phyloP scores from a whole-genome alignment of 2,113 vertebrate genomes.

The Hucho hucho region DNA sequence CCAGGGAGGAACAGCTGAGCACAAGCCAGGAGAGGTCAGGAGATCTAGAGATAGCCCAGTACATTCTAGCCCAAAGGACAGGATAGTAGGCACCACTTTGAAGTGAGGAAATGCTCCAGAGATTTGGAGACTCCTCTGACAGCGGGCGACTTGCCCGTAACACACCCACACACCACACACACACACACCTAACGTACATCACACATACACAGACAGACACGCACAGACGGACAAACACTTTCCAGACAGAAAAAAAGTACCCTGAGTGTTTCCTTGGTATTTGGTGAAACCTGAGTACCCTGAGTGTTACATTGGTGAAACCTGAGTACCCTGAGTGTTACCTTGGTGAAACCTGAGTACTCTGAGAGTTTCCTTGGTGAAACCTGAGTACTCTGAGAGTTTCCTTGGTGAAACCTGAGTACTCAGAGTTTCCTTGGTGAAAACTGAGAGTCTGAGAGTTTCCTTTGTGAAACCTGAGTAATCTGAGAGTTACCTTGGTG shows the following conservation, averaged over 20 bases:
- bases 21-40: not conserved
- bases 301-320: slow-evolving; percentile 29
- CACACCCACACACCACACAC: slow-evolving; percentile 9
- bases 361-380: no score
- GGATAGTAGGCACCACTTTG: slow-evolving; percentile 45
- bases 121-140: slow-evolving; percentile 45
- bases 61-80: slow-evolving; percentile 20
- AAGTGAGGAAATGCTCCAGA: slow-evolving; percentile 57
- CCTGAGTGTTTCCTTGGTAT: slow-evolving; percentile 17
- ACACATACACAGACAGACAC: slow-evolving; percentile 27
- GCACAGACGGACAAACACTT: not conserved
- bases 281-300: slow-evolving; percentile 49
- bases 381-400: no score
- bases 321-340: no score
- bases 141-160: slow-evolving; percentile 49
- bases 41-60: slow-evolving; percentile 25
- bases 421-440: slow-evolving; percentile 6
- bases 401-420: no score
- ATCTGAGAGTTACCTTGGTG: not conserved
- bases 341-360: no score
- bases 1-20: not conserved
- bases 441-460: slow-evolving; percentile 29
- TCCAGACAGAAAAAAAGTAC: slow-evolving; percentile 33
- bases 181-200: no score
- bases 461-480: slow-evolving; percentile 41